Conservation (phyloP, 2,888 invertebrate species). For the Thumatha senex region DNA sequence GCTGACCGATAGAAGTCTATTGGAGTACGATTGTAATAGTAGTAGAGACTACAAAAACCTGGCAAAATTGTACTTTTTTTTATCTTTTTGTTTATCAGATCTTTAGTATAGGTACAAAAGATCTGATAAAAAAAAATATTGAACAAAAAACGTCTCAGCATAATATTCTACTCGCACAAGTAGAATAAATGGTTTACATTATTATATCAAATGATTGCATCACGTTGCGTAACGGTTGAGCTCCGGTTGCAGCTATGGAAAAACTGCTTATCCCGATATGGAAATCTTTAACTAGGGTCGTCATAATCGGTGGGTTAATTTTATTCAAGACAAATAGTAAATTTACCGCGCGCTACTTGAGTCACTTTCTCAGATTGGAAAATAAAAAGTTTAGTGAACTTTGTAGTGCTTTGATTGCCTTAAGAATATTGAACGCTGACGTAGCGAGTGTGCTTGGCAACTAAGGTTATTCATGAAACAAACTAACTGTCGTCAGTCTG, state of each 20-base stretch:
- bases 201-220: slow-evolving; percentile 44
- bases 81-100: too few species aligned
- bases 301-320: not conserved
- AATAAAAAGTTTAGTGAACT: not conserved
- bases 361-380: slow-evolving; percentile 32
- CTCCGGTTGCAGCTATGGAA: slow-evolving; percentile 59
- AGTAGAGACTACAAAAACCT: too few species aligned
- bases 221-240: slow-evolving; percentile 46
- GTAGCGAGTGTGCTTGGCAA: not conserved
- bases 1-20: too few species aligned
- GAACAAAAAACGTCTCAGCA: not conserved
- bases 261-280: slow-evolving; percentile 60
- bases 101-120: too few species aligned
- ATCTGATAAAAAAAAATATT: not conserved
- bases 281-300: slow-evolving; percentile 42
- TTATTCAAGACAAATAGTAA: not conserved
- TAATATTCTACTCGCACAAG: not conserved
- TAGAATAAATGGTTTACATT: not conserved
- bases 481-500: too few species aligned
- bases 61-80: too few species aligned
- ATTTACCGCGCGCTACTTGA: slow-evolving; percentile 4
- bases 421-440: not conserved
- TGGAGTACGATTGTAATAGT: too few species aligned
- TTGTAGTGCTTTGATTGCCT: not conserved
- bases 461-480: not conserved